A percentile compares a stretch with the other conserved stretches of the same genome.
phyloP scores from a whole-genome alignment of 2,797 vertebrate species.

The Sphenopsis melanotis region DNA sequence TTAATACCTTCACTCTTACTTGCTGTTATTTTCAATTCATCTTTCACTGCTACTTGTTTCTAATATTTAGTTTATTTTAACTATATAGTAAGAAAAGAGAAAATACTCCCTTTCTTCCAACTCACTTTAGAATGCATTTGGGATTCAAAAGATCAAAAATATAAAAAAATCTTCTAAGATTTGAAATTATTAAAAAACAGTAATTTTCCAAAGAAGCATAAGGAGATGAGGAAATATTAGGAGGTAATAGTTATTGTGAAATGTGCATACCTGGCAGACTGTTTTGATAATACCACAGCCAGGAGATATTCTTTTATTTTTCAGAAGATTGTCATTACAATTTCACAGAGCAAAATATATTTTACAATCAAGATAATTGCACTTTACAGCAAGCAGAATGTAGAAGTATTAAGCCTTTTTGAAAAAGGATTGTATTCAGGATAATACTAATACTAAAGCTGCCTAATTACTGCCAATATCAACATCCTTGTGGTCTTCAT shows the following conservation, averaged over 20 bases:
- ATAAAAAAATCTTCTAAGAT: not conserved
- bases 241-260: not conserved
- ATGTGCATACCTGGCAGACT: not conserved
- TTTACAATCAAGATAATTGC: not conserved
- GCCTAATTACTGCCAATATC: not conserved
- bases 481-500: not conserved
- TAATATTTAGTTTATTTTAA: conserved; percentile 1
- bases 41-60: not conserved
- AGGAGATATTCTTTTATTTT: not conserved
- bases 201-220: not conserved
- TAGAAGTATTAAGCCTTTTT: not conserved
- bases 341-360: not conserved
- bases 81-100: not conserved
- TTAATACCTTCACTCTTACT: conserved; percentile 29
- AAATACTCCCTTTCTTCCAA: not conserved
- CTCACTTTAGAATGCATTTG: not conserved
- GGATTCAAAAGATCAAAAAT: not conserved
- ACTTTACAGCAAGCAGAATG: not conserved
- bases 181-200: not conserved
- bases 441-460: not conserved
- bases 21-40: conserved; percentile 31
- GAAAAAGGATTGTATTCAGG: not conserved
- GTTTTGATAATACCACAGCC: not conserved
- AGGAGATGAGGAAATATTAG: not conserved
- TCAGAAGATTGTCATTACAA: not conserved